Conservation (phyloP, 2,113 vertebrate species). For the Xerus inauris region DNA sequence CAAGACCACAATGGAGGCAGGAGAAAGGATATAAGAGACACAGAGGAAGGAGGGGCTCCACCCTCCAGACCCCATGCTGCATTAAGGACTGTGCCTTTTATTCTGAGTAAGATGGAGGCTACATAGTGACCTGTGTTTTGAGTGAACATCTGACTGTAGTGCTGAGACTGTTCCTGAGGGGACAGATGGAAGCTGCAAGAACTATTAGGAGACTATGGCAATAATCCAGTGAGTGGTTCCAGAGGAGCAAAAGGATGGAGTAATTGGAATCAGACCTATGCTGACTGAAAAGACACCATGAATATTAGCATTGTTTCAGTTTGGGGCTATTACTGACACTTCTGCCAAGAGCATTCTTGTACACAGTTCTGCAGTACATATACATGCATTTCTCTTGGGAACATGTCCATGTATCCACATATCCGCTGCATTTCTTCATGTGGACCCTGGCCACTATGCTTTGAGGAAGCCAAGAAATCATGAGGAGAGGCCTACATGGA, state of each 20-base stretch:
- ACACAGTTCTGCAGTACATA: not conserved
- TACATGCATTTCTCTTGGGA: not conserved
- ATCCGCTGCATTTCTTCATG: not conserved
- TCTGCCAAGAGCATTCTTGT: not conserved
- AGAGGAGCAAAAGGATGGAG: not conserved
- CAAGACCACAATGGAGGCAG: not conserved
- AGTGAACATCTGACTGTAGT: not conserved
- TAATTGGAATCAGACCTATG: not conserved
- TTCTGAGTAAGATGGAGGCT: not conserved
- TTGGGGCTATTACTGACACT: not conserved
- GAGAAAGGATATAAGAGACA: not conserved
- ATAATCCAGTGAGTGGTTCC: not conserved
- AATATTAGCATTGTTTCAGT: not conserved
- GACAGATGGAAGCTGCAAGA: not conserved
- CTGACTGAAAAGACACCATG: not conserved
- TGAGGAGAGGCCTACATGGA: not conserved
- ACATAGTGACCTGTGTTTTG: no score
- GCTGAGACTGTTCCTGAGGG: not conserved
- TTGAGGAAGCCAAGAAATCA: not conserved
- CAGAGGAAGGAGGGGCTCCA: not conserved
- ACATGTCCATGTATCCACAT: not conserved
- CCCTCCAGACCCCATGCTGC: fast-evolving
- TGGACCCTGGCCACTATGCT: not conserved
- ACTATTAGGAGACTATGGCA: not conserved
- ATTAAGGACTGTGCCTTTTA: not conserved